Percentiles rank a stretch among this genome's conserved stretches.
Evolutionary conservation across 1,140 invertebrate species (phyloP).

Genomic region (Drosophila dunni): DNA sequence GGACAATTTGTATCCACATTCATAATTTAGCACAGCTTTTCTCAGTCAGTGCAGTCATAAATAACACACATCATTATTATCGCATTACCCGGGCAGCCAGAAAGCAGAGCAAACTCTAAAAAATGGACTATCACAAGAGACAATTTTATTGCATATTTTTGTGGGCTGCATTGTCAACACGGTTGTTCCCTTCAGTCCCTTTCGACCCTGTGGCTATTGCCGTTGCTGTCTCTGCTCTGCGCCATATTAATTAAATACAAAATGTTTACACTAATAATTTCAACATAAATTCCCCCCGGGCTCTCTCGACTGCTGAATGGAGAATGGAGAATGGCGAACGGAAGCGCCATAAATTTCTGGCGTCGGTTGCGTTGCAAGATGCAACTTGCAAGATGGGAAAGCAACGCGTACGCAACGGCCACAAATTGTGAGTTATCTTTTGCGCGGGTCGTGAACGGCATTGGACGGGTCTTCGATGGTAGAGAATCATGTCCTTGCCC

Average conservation of each 20-base stretch:
- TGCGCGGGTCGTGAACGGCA: slow-evolving; percentile 35
- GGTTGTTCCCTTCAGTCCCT: slow-evolving; percentile 17
- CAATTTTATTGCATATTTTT: slow-evolving; percentile 55
- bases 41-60: slow-evolving; percentile 27
- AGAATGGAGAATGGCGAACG: slow-evolving; percentile 22
- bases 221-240: slow-evolving; percentile 4
- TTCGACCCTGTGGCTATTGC: slow-evolving; percentile 6
- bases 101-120: slow-evolving; percentile 44
- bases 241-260: slow-evolving; percentile 82
- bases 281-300: slow-evolving; percentile 58
- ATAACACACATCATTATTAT: slow-evolving; percentile 70
- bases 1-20: slow-evolving; percentile 1
- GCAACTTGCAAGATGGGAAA: slow-evolving; percentile 40
- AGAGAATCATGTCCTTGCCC: not conserved
- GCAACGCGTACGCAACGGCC: slow-evolving; percentile 55
- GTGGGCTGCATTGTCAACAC: slow-evolving; percentile 58
- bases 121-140: slow-evolving; percentile 44
- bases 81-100: slow-evolving; percentile 58
- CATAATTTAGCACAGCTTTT: slow-evolving; percentile 28
- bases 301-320: slow-evolving; percentile 7
- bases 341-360: slow-evolving; percentile 71
- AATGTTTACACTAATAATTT: slow-evolving; percentile 83
- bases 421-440: slow-evolving; percentile 82
- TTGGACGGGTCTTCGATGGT: slow-evolving; percentile 35
- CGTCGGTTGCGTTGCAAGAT: slow-evolving; percentile 51